Evolutionary conservation across 2,797 vertebrate genomes (phyloP).

Genomic region (Sebastes kiyomatsui): DNA sequence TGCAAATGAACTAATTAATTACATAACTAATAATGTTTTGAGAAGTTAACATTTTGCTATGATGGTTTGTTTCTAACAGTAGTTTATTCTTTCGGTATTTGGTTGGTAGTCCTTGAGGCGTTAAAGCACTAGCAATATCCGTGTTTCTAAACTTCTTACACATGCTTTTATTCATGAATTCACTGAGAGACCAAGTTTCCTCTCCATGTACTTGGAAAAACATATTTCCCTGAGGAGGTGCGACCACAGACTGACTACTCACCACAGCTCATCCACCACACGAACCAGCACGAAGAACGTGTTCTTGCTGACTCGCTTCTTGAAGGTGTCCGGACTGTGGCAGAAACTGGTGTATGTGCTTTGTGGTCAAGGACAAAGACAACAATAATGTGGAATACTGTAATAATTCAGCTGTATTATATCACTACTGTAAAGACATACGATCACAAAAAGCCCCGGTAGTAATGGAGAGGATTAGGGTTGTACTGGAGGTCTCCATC

Average conservation of each 20-base stretch:
- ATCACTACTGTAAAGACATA: not conserved
- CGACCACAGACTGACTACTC: constrained; percentile 68
- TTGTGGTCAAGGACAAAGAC: constrained; percentile 83
- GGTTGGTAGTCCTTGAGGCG: too few relatives aligned
- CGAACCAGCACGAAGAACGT: constrained; percentile 98
- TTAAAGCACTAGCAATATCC: not conserved
- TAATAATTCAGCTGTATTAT: not conserved
- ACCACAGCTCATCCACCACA: constrained; percentile 98
- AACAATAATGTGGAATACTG: not conserved
- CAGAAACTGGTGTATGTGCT: constrained; percentile 95
- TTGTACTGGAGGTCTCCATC: not conserved
- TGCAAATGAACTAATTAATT: too few relatives aligned
- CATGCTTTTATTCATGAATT: not conserved
- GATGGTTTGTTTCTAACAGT: too few relatives aligned
- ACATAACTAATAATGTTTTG: too few relatives aligned
- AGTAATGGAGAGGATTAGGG: not conserved
- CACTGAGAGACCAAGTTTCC: not conserved
- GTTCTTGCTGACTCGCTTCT: constrained; percentile 98
- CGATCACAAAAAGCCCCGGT: not conserved
- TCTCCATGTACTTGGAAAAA: not conserved
- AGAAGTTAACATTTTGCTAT: too few relatives aligned
- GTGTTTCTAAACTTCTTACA: not conserved
- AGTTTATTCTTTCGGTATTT: too few relatives aligned
- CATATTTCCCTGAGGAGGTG: not conserved
- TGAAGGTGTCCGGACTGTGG: constrained; percentile 94